Base-by-base conservation (phyloP, 2,113 vertebrate genomes). In the Sander lucioperca region DNA sequence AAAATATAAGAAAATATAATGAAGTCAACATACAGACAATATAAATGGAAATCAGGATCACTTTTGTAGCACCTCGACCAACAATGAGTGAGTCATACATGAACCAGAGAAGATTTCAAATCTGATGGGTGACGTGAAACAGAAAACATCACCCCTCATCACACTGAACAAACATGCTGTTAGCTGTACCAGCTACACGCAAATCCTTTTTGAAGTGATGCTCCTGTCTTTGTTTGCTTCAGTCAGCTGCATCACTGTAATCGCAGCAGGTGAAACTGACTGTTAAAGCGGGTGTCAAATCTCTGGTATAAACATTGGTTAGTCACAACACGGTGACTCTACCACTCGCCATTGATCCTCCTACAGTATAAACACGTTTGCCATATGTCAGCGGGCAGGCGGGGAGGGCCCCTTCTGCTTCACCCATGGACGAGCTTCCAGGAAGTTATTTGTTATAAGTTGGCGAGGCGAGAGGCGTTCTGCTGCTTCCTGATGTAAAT, bases 321-420 rank as follows among this genome's bases (percentile, higher is more conserved):
- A 86, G 82, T 90, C 82, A 80, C 70, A 70, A 86, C 72, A 66
- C 65, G n/a, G 59, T 77, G 75, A 87, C 86, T 77, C 70, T 50
- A 59, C 72, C 74, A 10, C 83, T 67, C 36, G 6, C 74, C 85
- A 69, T 66, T 87, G 77, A 90, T 89, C 82, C 69, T 53, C 63
- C 72, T 80, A 43, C 9, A 43, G 39, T 11, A 54, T 87, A 92
- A 90, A 93, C 92, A 92, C 84, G 94, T 85, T 92, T 78, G 85
- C 58, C 77, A 84, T 94, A 90, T 89, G 80, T 77, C 69, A 77
- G 72, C 16, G 58, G 80, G 80, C 57, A 12, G 77, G 36, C 36
- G 21, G 18, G 21, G 21, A 48, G 50, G 68, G 82, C 77, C 71
- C 50, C 86, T 50, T 67, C 74, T 76, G 77, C 77, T 70, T 73